phyloP scores from a whole-genome alignment of 1,140 invertebrate genomes.

The Nautilus pompilius region DNA sequence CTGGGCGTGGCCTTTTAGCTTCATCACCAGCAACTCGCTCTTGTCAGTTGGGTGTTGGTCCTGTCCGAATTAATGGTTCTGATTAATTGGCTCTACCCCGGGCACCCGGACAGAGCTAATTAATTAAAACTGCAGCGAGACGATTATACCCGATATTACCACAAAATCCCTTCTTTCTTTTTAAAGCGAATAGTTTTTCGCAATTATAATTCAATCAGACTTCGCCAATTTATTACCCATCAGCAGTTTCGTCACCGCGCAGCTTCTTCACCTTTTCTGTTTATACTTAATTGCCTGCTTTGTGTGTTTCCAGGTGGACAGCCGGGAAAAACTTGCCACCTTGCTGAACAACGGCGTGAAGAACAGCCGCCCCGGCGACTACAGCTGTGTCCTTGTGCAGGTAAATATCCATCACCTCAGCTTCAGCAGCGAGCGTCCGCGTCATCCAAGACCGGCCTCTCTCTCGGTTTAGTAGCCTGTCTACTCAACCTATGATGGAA shows the following conservation, averaged over 20 bases:
- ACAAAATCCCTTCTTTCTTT: background rate
- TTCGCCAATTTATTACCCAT: background rate
- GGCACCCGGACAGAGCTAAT: background rate
- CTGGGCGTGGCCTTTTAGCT: background rate
- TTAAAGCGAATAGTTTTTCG: background rate
- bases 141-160: background rate
- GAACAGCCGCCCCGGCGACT: background rate
- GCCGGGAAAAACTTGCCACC: slow-evolving; percentile 14
- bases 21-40: background rate
- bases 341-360: slow-evolving; percentile 16
- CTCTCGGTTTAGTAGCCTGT: no score
- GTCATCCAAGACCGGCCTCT: no score
- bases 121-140: no score
- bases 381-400: slow-evolving; percentile 12
- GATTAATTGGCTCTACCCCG: background rate
- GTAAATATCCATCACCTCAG: no score
- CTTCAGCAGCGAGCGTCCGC: no score
- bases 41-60: background rate
- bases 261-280: background rate
- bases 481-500: no score
- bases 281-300: background rate
- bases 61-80: background rate
- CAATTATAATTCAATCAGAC: no score
- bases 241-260: background rate
- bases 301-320: slow-evolving; percentile 20